Base-by-base conservation (phyloP, 1,140 invertebrate species). In the Sinella curviseta region DNA sequence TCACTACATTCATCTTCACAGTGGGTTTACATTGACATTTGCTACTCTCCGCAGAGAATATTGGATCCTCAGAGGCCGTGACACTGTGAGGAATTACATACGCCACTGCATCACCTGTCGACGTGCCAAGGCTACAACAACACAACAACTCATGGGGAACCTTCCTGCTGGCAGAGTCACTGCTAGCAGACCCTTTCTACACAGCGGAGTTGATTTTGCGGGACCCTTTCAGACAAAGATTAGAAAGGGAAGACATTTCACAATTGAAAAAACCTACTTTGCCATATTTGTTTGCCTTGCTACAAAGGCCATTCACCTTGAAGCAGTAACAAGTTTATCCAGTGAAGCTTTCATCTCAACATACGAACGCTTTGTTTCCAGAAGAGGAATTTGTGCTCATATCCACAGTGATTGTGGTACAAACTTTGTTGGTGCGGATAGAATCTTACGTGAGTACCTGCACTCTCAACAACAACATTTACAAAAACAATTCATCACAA, bases 61-160 rank as follows among this genome's bases (percentile, higher is more conserved):
- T 75, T 87, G 86, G 85, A 85, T 86, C 20, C 8, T 85, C 1
- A 55, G 77, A n/a, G 83, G 70, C n/a, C 83, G 79, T 48, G 55
- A 75, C 4, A 24, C 81, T 17, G 79, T 85, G 24, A 82, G 80
- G 70, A 60, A 35, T 1, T 74, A 74, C 17, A 80, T 84, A 4
- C 77, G 76, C 30, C 77, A 82, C 16, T 87, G 86, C 77, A 33
- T 86, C 0, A 79, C 26, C 24, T 87, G 86, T 34, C n/a, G 31
- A 30, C 1, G 78, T 26, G 73, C 39, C 0, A 75, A 39, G 28
- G 78, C 74, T n/a, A 54, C 14, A 16, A 16, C n/a, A 54, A n/a
- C 48, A 54, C 48, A 54, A n/a, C n/a, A n/a, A n/a, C n/a, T n/a
- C n/a, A n/a, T n/a, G n/a, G n/a, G n/a, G n/a, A n/a, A n/a, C n/a